Base-by-base conservation (phyloP, 2,113 vertebrate species). In the Pseudois nayaur region DNA sequence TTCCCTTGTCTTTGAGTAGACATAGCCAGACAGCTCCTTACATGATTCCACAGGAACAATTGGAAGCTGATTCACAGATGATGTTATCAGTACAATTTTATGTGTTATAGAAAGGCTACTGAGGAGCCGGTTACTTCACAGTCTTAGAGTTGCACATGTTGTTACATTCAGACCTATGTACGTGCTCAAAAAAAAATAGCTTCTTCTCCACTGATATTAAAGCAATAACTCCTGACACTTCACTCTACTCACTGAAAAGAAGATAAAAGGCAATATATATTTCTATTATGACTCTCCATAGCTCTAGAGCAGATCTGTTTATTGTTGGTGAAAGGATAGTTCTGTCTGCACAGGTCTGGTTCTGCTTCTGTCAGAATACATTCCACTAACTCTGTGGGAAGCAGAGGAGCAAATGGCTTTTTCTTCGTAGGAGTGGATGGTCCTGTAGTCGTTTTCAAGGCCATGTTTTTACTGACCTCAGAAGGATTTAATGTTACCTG, bases 141-240 rank as follows among this genome's bases (percentile, higher is more conserved):
- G 94, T 98, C 52, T 52, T 89, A 45, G 4, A 87, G 60, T 57
- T n/a, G 27, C 64, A 55, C 1, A 0, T 71, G 33, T 84, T 52
- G 0, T 81, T 67, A 43, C 86, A 85, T 86, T 59, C 71, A 96
- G 93, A 97, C 97, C 59, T 97, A 71, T 1, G 1, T 71, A 87
- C 74, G 86, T 96, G 96, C 96, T 97, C 94, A 92, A 97, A 96
- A 96, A 43, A 97, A 98, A 98, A 98, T 96, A 94, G 96, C 91
- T 93, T 98, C 96, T 98, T 98, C 97, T 98, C 81, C 95, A 89
- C 91, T 97, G 96, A 98, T 99, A 99, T 99, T 99, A 99, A 99
- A 99, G 98, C 98, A 98, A 98, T 99, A 99, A 99, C 97, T 99
- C 98, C 98, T 98, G 98, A 98, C 97, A 98, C 98, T 98, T 98